Conservation (phyloP, 37 sponge, comb jelly and placozoan genomes). For the Theonella swinhoei region DNA sequence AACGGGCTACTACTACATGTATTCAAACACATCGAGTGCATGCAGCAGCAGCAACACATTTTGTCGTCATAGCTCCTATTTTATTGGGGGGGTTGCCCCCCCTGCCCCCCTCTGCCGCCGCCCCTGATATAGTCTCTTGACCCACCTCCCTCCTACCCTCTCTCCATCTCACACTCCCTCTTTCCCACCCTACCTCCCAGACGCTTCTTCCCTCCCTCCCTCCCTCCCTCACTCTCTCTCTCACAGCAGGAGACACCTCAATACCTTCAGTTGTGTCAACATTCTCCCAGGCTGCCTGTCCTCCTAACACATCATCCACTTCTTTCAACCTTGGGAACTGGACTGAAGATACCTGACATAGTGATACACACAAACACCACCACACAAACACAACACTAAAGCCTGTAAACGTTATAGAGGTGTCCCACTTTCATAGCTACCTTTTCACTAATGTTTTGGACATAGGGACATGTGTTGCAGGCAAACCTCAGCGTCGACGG, state of each 20-base stretch:
- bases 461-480: conserved; percentile 96
- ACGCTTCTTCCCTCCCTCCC: neutral
- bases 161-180: neutral
- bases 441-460: conserved; percentile 85
- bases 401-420: neutral
- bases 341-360: conserved; percentile 64
- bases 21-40: too few relatives aligned
- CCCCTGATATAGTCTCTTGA: neutral
- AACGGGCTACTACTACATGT: too few relatives aligned
- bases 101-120: too few relatives aligned
- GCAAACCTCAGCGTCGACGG: conserved; percentile 76
- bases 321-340: conserved; percentile 92
- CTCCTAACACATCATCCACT: conserved; percentile 97
- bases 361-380: too few relatives aligned
- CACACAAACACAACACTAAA: neutral
- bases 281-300: conserved; percentile 97
- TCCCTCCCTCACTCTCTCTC: neutral
- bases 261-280: conserved; percentile 95
- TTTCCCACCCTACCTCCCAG: neutral
- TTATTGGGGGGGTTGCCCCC: too few relatives aligned
- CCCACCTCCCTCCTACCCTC: conserved; percentile 7
- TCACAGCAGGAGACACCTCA: neutral
- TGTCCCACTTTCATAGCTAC: conserved; percentile 11
- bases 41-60: too few relatives aligned
- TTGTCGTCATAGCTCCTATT: too few relatives aligned